Base-by-base conservation (phyloP, 2,113 vertebrate species). In the Cranoglanis bouderius region DNA sequence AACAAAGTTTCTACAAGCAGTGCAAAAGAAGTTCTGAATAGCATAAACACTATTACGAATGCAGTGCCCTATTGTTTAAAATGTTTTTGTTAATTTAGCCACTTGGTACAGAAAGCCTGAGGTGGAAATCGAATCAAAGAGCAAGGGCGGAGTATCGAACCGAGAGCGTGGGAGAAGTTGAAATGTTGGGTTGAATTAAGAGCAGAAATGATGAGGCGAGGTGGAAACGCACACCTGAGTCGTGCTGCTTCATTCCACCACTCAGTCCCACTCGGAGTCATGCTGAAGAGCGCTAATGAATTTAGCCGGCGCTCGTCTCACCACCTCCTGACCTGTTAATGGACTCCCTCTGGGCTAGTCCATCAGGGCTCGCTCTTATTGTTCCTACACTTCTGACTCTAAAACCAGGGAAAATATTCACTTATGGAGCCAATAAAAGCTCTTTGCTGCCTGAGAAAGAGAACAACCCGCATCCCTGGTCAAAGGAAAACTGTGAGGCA, bases 251-350 rank as follows among this genome's bases (percentile, higher is more conserved):
- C 26, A 53, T 85, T 87, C 89, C 65, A 53, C 63, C 88, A 85
- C 84, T 82, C 87, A 53, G 77, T 90, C 88, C 89, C 90, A 87
- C 88, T 86, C 53, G 55, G 90, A 84, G 85, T 82, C 88, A 57
- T 59, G 88, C 88, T 82, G 86, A 57, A 85, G 70, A 65, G 88
- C 91, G 63, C 84, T 91, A 92, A 91, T 92, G 90, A 92, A 92
- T 91, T 92, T 90, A 91, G 82, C 86, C 65, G 59, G 80, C 78
- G 86, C 90, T 91, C 81, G 82, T 84, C 63, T 74, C 70, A 85
- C 90, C 78, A 90, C 88, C 85, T 89, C 90, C 82, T 88, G 72
- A 87, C 90, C 90, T 91, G 87, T 88, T 92, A 91, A 89, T 87
- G 85, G 82, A 89, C 89, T 90, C 85, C 85, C 87, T 61, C 46